Percentiles rank a stretch among this genome's conserved stretches.
Conservation (phyloP, 2,113 vertebrate species). For the Opisthocomus hoazin region DNA sequence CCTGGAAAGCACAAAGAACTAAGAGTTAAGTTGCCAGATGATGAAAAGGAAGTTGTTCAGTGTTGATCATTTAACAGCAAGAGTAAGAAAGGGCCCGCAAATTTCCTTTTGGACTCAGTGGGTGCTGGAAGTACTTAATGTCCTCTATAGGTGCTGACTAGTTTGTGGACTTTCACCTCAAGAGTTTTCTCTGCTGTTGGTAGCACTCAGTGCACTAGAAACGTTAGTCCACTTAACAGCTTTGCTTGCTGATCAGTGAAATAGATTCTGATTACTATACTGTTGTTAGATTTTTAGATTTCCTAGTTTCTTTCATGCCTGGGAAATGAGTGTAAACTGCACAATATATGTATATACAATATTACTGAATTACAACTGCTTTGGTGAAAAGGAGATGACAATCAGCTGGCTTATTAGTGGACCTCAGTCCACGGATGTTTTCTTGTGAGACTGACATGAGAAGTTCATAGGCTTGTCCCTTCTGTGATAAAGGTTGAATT, state of each 20-base stretch:
- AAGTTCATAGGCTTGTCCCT: neutral
- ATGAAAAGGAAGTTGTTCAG: neutral
- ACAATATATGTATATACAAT: neutral
- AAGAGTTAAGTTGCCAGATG: neutral
- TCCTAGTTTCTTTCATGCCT: neutral
- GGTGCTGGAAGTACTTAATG: neutral
- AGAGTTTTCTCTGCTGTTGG: neutral
- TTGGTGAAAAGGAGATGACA: neutral
- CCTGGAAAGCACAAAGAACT: neutral
- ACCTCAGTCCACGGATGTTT: neutral
- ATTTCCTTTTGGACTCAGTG: neutral
- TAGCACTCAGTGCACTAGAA: neutral
- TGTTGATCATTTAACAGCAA: neutral
- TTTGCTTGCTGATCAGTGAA: neutral
- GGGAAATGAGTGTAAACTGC: neutral
- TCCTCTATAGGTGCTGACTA: neutral
- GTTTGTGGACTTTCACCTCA: neutral
- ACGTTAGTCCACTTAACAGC: neutral
- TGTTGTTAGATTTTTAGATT: neutral
- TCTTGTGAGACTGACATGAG: neutral
- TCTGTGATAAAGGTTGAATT: neutral
- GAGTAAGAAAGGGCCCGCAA: neutral
- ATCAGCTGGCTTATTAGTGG: neutral
- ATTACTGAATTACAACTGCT: neutral
- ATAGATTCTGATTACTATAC: neutral